phyloP scores from a whole-genome alignment of 2,113 vertebrate genomes.

The Pollachius pollachius region DNA sequence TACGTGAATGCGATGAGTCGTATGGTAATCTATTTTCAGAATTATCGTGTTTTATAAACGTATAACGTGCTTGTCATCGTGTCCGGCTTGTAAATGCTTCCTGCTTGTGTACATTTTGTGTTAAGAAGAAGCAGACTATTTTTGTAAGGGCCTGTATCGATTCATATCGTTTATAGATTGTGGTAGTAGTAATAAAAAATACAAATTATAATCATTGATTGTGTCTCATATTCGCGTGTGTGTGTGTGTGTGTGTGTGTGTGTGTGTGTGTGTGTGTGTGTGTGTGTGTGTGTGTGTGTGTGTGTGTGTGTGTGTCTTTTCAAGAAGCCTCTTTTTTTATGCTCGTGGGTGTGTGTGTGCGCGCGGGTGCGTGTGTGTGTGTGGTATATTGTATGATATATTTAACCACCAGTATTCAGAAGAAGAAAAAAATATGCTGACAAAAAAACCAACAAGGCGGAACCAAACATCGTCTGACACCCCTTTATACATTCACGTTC shows the following conservation, averaged over 20 bases:
- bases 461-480: too few relatives aligned
- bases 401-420: too few relatives aligned
- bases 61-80: too few relatives aligned
- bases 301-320: conserved; percentile 2
- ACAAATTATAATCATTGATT: conserved; percentile 26
- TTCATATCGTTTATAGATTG: conserved; percentile 25
- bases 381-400: too few relatives aligned
- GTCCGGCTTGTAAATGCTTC: conserved; percentile 27
- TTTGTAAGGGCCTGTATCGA: conserved; percentile 40
- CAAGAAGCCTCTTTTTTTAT: conserved; percentile 29
- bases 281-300: too few relatives aligned
- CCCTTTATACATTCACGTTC: too few relatives aligned
- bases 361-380: background rate
- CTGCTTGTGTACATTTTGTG: conserved; percentile 25
- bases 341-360: background rate
- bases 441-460: too few relatives aligned
- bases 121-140: conserved; percentile 46
- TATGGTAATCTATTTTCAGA: too few relatives aligned
- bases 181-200: conserved; percentile 5
- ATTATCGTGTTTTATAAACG: too few relatives aligned
- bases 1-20: too few relatives aligned
- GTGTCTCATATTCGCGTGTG: background rate
- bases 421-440: too few relatives aligned
- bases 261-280: conserved; percentile 9
- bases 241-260: too few relatives aligned